Conservation (phyloP, 2,888 invertebrate species). For the Rotaria magnacalcarata region DNA sequence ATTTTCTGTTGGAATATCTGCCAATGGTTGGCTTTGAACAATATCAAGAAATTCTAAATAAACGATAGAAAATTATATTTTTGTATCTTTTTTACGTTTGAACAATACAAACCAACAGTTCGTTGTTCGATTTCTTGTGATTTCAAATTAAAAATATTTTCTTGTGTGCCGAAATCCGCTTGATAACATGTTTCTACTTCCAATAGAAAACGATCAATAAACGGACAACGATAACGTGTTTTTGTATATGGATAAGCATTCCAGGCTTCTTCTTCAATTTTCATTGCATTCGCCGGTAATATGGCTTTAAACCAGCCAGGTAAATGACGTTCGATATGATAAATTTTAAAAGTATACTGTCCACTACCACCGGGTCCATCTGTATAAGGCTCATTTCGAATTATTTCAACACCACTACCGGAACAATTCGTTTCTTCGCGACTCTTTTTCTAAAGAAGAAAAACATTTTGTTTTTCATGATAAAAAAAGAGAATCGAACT, state of each 20-base stretch:
- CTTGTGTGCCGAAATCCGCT: conserved; percentile 79
- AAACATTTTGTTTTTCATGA: neutral
- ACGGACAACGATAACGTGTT: conserved; percentile 92
- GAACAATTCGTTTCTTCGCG: conserved; percentile 92
- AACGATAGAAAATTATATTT: neutral
- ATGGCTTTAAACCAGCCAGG: conserved; percentile 66
- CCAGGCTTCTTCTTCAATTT: conserved; percentile 96
- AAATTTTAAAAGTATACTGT: conserved; percentile 96
- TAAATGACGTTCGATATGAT: conserved; percentile 93
- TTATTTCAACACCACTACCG: conserved; percentile 95
- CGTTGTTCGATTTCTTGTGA: conserved; percentile 83
- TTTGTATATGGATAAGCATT: conserved; percentile 98
- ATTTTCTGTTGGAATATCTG: conserved; percentile 78
- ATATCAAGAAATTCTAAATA: conserved; percentile 84
- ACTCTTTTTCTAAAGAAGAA: conserved; percentile 78
- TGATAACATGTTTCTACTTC: conserved; percentile 97
- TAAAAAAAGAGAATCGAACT: neutral
- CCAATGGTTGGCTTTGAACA: conserved; percentile 82
- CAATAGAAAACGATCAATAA: conserved; percentile 92
- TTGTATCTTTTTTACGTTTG: conserved; percentile 48
- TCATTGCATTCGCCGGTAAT: conserved; percentile 83
- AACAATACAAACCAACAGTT: conserved; percentile 67
- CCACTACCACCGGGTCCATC: conserved; percentile 87
- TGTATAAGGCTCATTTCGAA: conserved; percentile 90
- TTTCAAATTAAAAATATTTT: conserved; percentile 87